Conservation (phyloP, 2,797 vertebrate species). For the Podargus strigoides region DNA sequence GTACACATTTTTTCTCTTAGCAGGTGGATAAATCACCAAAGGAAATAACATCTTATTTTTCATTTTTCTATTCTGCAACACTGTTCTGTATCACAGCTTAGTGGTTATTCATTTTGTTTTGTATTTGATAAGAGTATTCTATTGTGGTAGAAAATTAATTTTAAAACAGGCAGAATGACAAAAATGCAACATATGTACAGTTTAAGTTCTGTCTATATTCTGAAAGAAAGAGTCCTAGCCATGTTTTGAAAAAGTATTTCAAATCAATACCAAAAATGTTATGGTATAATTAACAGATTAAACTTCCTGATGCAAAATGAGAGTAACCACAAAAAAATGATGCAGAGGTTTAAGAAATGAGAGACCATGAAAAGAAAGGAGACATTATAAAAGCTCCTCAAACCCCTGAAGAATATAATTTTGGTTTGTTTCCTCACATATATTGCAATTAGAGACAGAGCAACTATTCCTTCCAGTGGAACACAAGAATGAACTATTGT, state of each 20-base stretch:
- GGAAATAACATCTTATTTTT: not conserved
- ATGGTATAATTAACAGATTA: not conserved
- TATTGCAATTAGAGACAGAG: not conserved
- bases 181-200: not conserved
- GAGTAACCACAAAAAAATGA: not conserved
- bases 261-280: not conserved
- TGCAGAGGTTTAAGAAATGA: not conserved
- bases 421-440: not conserved
- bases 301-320: not conserved
- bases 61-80: not conserved
- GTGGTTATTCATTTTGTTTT: not conserved
- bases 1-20: not conserved
- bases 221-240: not conserved
- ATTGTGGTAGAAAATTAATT: not conserved
- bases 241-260: not conserved
- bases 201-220: not conserved
- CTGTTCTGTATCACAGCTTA: not conserved
- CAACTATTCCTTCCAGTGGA: not conserved
- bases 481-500: not conserved
- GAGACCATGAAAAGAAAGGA: not conserved
- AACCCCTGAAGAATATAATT: not conserved
- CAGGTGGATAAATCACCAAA: not conserved
- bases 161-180: not conserved
- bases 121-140: not conserved
- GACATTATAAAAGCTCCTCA: not conserved